These are phyloP conservation scores for Drosophila jambulina DNA, from an alignment of 1,140 invertebrate species.

Conservation along the genomic window DNA sequence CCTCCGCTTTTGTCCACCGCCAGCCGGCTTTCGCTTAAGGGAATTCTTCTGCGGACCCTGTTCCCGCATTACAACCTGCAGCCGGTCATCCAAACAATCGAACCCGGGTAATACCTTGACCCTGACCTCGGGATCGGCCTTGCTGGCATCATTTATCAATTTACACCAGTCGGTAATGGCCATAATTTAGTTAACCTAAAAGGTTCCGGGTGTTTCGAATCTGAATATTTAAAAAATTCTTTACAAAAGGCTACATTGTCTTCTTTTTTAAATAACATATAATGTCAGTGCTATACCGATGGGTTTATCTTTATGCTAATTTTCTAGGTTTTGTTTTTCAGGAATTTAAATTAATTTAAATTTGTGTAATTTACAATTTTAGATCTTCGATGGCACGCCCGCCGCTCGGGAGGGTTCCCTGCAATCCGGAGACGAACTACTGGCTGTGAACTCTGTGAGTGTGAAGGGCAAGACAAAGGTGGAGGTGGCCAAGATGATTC, in stretches of 20 bases:
- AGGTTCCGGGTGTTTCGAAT: not conserved
- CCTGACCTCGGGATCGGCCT: not conserved
- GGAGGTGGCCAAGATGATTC: slow-evolving; percentile 99
- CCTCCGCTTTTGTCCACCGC: slow-evolving; percentile 19
- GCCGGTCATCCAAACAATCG: slow-evolving; percentile 18
- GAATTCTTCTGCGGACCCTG: not conserved
- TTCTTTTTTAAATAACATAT: not conserved
- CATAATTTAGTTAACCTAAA: slow-evolving; percentile 33
- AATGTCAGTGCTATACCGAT: not conserved
- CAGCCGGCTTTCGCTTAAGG: slow-evolving; percentile 48
- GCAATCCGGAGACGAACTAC: slow-evolving; percentile 98
- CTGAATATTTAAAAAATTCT: not conserved
- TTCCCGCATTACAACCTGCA: slow-evolving; percentile 39
- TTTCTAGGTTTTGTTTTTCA: too few species aligned
- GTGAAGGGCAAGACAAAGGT: slow-evolving; percentile 99
- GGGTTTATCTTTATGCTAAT: too few species aligned
- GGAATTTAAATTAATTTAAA: too few species aligned
- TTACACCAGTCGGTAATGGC: slow-evolving; percentile 31
- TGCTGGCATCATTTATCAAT: not conserved
- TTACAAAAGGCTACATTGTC: not conserved
- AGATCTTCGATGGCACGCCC: slow-evolving; percentile 99
- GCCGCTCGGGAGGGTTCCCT: slow-evolving; percentile 95
- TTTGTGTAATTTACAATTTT: slow-evolving; percentile 44
- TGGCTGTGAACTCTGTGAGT: slow-evolving; percentile 95
- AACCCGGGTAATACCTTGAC: slow-evolving; percentile 9